Evolutionary conservation across 2,888 invertebrate genomes (phyloP).

Genomic region (Theretra japonica): DNA sequence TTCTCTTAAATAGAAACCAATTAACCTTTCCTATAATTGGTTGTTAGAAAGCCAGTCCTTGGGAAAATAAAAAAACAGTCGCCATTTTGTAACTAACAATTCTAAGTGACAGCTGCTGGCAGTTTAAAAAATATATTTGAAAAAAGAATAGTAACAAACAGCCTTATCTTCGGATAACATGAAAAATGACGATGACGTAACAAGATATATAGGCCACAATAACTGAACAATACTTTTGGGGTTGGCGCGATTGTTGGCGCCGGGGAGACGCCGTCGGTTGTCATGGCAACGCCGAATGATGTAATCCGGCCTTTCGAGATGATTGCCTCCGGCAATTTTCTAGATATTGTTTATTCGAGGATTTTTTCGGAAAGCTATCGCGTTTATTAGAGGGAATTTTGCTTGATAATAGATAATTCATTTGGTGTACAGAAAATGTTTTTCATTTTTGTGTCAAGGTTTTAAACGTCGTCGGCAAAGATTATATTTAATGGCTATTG

Average conservation of each 20-base stretch:
- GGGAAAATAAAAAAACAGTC: neutral
- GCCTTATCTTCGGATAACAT: neutral
- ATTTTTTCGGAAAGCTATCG: neutral
- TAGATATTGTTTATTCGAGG: neutral
- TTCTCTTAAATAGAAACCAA: neutral
- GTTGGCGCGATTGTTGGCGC: conserved; percentile 54
- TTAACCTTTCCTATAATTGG: neutral
- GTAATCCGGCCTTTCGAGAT: neutral
- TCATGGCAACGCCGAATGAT: conserved; percentile 54
- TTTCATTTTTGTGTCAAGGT: neutral
- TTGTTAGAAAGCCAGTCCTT: neutral
- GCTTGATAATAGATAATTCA: neutral
- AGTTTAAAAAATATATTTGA: conserved; percentile 12
- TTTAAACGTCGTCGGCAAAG: neutral
- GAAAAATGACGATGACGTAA: conserved; percentile 18
- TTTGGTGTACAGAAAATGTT: neutral
- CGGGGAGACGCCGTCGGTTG: conserved; percentile 61
- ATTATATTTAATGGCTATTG: too few relatives aligned
- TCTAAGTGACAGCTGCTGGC: neutral
- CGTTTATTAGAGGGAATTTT: neutral
- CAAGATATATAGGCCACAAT: conserved; percentile 22
- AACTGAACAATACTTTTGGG: neutral
- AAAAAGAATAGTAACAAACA: neutral
- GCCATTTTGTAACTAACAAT: neutral
- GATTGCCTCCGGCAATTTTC: neutral